A percentile compares a stretch with the other conserved stretches of the same genome.
phyloP scores from a whole-genome alignment of 1,140 invertebrate genomes.

The Littorina saxatilis region DNA sequence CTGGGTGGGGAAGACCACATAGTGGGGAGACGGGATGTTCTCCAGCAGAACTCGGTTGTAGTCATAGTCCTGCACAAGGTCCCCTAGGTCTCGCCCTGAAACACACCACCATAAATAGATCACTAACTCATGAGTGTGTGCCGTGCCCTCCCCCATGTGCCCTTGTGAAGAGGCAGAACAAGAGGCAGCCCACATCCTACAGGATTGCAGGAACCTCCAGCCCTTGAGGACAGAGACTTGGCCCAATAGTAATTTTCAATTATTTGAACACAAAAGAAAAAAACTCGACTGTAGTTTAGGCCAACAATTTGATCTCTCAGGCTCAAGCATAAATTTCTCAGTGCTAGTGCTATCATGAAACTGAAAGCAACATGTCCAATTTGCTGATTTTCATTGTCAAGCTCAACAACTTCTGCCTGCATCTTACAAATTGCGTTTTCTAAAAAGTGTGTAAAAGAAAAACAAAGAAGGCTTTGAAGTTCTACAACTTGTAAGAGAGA shows the following conservation, averaged over 20 bases:
- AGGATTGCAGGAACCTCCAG: too few species aligned
- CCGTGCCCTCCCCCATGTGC: too few species aligned
- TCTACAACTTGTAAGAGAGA: not conserved
- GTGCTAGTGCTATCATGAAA: too few species aligned
- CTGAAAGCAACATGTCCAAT: too few species aligned
- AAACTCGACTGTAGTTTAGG: too few species aligned
- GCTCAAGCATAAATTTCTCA: too few species aligned
- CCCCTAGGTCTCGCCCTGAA: constrained; percentile 40
- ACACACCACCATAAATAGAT: constrained; percentile 8
- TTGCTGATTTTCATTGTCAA: not conserved
- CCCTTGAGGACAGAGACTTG: not conserved
- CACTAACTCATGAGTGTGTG: not conserved
- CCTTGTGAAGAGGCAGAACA: too few species aligned
- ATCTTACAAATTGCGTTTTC: too few species aligned
- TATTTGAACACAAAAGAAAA: not conserved
- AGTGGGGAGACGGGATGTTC: constrained; percentile 53
- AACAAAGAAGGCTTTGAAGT: not conserved
- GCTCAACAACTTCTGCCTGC: not conserved
- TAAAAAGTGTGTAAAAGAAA: not conserved
- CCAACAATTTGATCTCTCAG: too few species aligned
- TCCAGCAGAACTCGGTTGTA: constrained; percentile 57
- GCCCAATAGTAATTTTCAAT: not conserved
- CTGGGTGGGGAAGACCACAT: constrained; percentile 59
- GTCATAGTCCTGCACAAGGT: constrained; percentile 48
- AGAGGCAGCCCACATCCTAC: too few species aligned